Conservation (phyloP, 2,888 invertebrate species). For the Tenthredo amoena region DNA sequence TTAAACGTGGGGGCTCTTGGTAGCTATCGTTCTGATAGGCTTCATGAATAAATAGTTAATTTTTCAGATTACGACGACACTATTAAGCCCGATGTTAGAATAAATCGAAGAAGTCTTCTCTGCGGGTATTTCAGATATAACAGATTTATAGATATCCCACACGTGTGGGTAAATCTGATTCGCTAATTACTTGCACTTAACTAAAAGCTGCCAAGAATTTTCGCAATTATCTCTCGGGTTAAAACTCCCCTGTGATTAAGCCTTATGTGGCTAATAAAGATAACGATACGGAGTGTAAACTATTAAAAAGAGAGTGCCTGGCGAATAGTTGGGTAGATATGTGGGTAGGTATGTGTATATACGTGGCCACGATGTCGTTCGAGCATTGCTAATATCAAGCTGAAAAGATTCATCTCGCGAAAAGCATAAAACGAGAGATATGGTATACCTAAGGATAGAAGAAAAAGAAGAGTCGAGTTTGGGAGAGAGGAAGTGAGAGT, state of each 20-base stretch:
- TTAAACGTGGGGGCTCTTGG: conserved; percentile 36
- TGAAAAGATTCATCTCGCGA: conserved; percentile 32
- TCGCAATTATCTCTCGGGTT: neutral
- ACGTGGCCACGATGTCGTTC: neutral
- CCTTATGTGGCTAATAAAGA: conserved; percentile 32
- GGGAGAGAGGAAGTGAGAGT: neutral
- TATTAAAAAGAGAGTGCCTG: conserved; percentile 34
- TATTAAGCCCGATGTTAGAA: neutral
- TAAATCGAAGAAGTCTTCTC: neutral
- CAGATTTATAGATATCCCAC: neutral
- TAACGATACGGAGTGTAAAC: conserved; percentile 7
- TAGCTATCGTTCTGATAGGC: conserved; percentile 39
- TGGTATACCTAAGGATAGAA: neutral
- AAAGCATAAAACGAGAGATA: conserved; percentile 14
- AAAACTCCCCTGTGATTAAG: neutral
- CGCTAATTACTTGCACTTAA: conserved; percentile 5
- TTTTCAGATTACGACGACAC: conserved; percentile 46
- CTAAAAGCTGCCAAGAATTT: neutral
- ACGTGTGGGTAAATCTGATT: neutral
- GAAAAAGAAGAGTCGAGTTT: neutral
- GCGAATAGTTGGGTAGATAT: neutral
- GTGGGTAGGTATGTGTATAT: neutral
- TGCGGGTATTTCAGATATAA: neutral
- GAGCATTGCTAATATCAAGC: neutral
- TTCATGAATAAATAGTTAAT: conserved; percentile 76